These are phyloP conservation scores for Sceliomorpha sp. DNA, from an alignment of 2,888 invertebrate species.

Conservation along the genomic window DNA sequence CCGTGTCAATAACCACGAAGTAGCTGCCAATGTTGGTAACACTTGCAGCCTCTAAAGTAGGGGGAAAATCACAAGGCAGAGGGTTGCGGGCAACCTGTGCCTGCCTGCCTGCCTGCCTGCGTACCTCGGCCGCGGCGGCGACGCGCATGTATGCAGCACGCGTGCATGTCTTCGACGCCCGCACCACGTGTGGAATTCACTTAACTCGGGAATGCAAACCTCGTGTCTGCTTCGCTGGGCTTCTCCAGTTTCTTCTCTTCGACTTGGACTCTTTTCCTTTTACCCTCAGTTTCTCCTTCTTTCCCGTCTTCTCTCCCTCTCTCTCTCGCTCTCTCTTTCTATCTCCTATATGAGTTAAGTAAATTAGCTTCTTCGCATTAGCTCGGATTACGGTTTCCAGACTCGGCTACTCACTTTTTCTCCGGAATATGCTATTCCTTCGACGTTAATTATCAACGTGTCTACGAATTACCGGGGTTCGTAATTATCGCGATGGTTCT, in stretches of 20 bases:
- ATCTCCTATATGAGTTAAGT: conserved; percentile 21
- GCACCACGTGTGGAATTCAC: conserved; percentile 73
- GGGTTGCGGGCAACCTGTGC: conserved; percentile 50
- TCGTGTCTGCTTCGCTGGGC: conserved; percentile 59
- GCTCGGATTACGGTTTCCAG: conserved; percentile 16
- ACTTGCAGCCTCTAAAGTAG: conserved; percentile 11
- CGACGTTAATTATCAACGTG: conserved; percentile 13
- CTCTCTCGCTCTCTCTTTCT: conserved; percentile 31
- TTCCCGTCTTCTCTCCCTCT: conserved; percentile 24
- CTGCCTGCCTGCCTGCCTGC: no score
- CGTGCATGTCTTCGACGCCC: conserved; percentile 68
- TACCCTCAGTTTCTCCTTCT: conserved; percentile 33
- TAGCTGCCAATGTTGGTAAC: conserved; percentile 50
- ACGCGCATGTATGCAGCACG: conserved; percentile 36
- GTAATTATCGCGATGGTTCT: no score
- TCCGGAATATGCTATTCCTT: not conserved
- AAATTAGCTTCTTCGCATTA: conserved; percentile 46
- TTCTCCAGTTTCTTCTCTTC: conserved; percentile 38
- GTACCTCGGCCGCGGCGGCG: no score
- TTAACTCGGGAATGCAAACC: conserved; percentile 74
- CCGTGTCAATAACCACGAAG: conserved; percentile 69
- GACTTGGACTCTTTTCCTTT: conserved; percentile 32
- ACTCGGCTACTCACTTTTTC: conserved; percentile 11
- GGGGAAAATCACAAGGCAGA: conserved; percentile 9
- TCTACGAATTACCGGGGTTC: conserved; percentile 7